A percentile compares a stretch with the other conserved stretches of the same genome.
These are phyloP conservation scores for Drosophila funebris DNA, from an alignment of 1,140 invertebrate species.

Conservation along the genomic window DNA sequence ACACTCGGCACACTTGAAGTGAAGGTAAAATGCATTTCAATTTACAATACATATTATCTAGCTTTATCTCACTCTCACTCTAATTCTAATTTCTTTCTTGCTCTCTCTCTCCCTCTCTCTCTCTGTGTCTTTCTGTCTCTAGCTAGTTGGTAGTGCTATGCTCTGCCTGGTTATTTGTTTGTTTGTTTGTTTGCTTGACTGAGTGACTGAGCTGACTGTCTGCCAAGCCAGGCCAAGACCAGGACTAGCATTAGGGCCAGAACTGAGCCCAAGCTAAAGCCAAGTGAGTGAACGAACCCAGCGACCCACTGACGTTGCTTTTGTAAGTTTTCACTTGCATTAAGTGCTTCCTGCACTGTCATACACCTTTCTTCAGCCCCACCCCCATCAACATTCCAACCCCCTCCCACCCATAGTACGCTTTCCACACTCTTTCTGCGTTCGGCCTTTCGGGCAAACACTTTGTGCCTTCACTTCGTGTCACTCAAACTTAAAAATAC, in stretches of 20 bases:
- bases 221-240: slow-evolving; percentile 9
- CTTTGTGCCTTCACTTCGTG: slow-evolving; percentile 72
- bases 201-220: slow-evolving; percentile 58
- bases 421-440: too few relatives aligned
- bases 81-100: background rate
- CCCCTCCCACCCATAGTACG: background rate
- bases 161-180: slow-evolving; percentile 32
- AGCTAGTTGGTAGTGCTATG: slow-evolving; percentile 32
- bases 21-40: slow-evolving; percentile 18
- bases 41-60: slow-evolving; percentile 21
- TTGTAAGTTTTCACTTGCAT: slow-evolving; percentile 72
- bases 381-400: background rate
- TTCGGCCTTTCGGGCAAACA: slow-evolving; percentile 41
- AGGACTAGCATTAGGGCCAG: slow-evolving; percentile 5
- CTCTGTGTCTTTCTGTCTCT: slow-evolving; percentile 8
- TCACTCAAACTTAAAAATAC: slow-evolving; percentile 73
- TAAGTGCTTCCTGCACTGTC: slow-evolving; percentile 64
- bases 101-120: slow-evolving; percentile 9
- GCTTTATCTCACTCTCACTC: background rate
- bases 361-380: slow-evolving; percentile 9
- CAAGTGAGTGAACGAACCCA: slow-evolving; percentile 53
- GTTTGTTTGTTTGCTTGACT: slow-evolving; percentile 57
- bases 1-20: slow-evolving; percentile 12
- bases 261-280: slow-evolving; percentile 24
- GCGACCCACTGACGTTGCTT: slow-evolving; percentile 64